A percentile compares a stretch with the other conserved stretches of the same genome.
phyloP scores from a whole-genome alignment of 1,140 invertebrate species.

The Aphis craccivora region DNA sequence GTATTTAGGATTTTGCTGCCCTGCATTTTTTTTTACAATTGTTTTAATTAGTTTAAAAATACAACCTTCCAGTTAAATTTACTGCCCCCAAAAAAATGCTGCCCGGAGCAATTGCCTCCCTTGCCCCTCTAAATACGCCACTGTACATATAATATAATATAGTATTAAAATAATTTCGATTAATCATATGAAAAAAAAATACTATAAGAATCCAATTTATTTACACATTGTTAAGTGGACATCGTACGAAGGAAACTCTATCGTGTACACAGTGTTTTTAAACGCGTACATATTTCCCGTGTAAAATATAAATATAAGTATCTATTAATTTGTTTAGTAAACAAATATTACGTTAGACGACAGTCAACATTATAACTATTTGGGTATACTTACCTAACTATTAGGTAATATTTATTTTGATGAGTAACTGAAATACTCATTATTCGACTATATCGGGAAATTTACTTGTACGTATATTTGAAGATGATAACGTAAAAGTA shows the following conservation, averaged over 20 bases:
- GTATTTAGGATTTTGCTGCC: too few species aligned
- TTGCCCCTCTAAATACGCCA: too few species aligned
- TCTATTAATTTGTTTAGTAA: background rate
- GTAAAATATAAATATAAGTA: background rate
- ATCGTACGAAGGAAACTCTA: background rate
- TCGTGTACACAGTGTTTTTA: background rate
- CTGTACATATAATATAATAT: too few species aligned
- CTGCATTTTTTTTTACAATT: too few species aligned
- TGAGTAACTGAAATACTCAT: background rate
- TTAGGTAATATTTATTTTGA: background rate
- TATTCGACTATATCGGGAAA: background rate
- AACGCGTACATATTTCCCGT: background rate
- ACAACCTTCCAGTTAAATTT: too few species aligned
- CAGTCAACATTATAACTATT: background rate
- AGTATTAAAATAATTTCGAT: too few species aligned
- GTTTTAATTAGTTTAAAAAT: too few species aligned
- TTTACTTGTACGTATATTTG: background rate
- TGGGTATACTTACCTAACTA: background rate
- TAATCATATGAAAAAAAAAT: too few species aligned
- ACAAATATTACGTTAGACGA: background rate
- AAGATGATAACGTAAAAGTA: background rate
- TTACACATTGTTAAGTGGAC: background rate
- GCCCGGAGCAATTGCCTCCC: too few species aligned
- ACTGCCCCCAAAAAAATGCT: too few species aligned
- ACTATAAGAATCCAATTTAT: background rate